Base-by-base conservation (phyloP, 1,140 invertebrate species). In the Lepidurus arcticus region DNA sequence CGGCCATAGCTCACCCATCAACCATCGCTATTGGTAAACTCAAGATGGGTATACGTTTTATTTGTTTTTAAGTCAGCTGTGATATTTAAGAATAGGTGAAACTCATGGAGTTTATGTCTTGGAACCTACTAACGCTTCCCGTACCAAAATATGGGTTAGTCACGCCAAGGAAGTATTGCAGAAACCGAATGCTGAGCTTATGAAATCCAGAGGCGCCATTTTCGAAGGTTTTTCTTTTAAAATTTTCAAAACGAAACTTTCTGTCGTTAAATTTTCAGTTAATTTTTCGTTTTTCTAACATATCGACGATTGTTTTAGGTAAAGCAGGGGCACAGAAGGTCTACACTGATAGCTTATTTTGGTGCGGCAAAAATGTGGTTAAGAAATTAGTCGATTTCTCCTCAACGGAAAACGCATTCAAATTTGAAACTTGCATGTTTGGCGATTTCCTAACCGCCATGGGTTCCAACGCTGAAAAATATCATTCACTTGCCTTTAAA, bases 341-440 rank as follows among this genome's bases (percentile, higher is more conserved):
- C 9, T 87, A 85, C 78, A 87, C 86, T 42, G 87, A 88, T 78
- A 87, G 87, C 80, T 83, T 83, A 24, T 88, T 86, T 78, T 87
- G 83, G 79, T 87, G 87, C 82, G 83, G 83, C 43, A 82, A 81
- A 73, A 81, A 83, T 42, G 81, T 87, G n/a, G 81, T 84, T 0
- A 82, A 83, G 45, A 84, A 83, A 80, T 80, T 87, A 42, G 74
- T 87, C 1, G 74, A 83, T 6, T 85, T 86, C 74, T 83, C 78
- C 8, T 10, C 82, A 11, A 81, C 83, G 73, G 78, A 83, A 73
- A 81, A 83, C 42, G 81, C 82, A 11, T 75, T 86, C n/a, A 80
- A 79, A 13, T 84, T 83, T 82, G 87, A 88, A 82, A 84, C 87
- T 74, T 86, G 86, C 83, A 85, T 85, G n/a, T 88, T 87, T 82